These are phyloP conservation scores for Chrysodeixis includens DNA, from an alignment of 2,888 invertebrate genomes.

Conservation along the genomic window DNA sequence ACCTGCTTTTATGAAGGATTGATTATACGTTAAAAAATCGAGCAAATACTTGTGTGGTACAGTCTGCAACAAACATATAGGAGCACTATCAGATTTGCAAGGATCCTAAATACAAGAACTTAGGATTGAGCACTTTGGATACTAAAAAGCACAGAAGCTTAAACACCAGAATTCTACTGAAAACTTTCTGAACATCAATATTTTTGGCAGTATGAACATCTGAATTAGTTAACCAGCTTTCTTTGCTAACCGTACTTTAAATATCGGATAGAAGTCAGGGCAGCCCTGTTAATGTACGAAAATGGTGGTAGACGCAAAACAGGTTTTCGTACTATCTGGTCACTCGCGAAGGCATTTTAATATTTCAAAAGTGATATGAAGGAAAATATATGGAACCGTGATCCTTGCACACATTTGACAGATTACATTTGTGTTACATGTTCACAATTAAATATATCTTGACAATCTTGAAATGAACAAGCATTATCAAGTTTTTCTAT, in stretches of 20 bases:
- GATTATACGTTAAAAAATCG: slow-evolving; percentile 1
- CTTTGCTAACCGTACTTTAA: neutral
- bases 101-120: too few relatives aligned
- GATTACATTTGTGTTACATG: neutral
- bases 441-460: too few relatives aligned
- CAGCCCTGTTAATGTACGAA: slow-evolving; percentile 3
- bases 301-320: neutral
- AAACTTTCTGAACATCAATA: too few relatives aligned
- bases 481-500: too few relatives aligned
- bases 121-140: too few relatives aligned
- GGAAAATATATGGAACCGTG: neutral
- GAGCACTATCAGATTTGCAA: too few relatives aligned
- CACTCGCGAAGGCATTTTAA: neutral
- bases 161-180: too few relatives aligned
- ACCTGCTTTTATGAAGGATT: neutral
- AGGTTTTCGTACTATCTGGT: neutral
- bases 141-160: too few relatives aligned
- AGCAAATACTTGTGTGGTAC: neutral
- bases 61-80: too few relatives aligned
- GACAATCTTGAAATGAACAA: too few relatives aligned
- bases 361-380: neutral
- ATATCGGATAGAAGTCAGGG: slow-evolving; percentile 5
- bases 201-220: too few relatives aligned
- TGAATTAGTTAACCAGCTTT: too few relatives aligned
- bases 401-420: neutral